Conservation (phyloP, 2,797 vertebrate species). For the Darevskia mixta region DNA sequence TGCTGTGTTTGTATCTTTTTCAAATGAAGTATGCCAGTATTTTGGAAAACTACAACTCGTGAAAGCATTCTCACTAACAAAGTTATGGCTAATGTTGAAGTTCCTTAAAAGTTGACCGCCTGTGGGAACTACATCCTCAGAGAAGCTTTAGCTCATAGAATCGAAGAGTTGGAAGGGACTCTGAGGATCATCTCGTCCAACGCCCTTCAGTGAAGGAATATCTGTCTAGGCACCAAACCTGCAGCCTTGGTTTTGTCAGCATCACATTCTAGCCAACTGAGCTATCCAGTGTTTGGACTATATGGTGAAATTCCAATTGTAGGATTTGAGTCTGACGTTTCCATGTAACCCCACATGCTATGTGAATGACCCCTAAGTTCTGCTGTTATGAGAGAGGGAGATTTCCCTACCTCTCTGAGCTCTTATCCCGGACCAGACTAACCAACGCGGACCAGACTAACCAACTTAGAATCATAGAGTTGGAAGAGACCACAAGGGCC, state of each 20-base stretch:
- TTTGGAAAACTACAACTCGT: neutral
- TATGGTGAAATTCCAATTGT: neutral
- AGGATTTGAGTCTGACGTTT: neutral
- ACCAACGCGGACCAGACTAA: too few species aligned
- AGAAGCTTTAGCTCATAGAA: too few species aligned
- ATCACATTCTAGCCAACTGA: too few species aligned
- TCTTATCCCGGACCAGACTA: too few species aligned
- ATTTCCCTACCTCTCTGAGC: neutral
- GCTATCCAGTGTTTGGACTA: neutral
- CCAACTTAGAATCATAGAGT: too few species aligned
- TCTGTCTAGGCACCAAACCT: too few species aligned
- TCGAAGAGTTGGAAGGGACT: too few species aligned
- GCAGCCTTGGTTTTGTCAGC: too few species aligned
- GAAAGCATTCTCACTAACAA: neutral
- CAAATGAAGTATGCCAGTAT: neutral
- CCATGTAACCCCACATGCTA: neutral
- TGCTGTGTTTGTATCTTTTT: constrained; percentile 5
- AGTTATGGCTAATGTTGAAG: neutral
- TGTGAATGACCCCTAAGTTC: neutral
- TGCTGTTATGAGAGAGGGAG: neutral
- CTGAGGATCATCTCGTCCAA: too few species aligned
- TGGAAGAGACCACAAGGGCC: too few species aligned
- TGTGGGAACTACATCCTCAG: too few species aligned
- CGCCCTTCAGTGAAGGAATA: too few species aligned
- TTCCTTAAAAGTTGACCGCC: neutral